Base-by-base conservation (phyloP, 2,113 vertebrate species). In the Bubalus kerabau region DNA sequence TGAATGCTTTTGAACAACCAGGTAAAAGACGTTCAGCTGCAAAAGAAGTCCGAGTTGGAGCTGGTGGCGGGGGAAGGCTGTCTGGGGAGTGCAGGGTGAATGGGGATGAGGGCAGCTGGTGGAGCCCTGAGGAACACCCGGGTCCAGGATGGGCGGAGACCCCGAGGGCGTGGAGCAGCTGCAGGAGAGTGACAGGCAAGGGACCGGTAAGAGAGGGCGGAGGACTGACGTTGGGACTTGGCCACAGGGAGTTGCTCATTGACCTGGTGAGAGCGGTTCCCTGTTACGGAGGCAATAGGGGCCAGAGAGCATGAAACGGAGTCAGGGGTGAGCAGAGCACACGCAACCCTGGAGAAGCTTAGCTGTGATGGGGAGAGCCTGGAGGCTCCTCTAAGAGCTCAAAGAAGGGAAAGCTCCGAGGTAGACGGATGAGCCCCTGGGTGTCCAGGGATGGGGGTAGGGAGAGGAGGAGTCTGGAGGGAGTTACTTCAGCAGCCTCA, bases 391-490 rank as follows among this genome's bases (percentile, higher is more conserved):
- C 67, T 23, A 36, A 90, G 5, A 82, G 4, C 40, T 74, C 67
- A 23, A 19, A 21, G 11, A 50, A 54, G 40, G 28, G 14, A 21
- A 56, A 80, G 78, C 84, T 52, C 57, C 12, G 17, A 50, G 78
- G n/a, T 43, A 24, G n/a, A 26, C 1, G 2, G 16, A n/a, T 8
- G 30, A 28, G 5, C 15, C 19, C 62, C 36, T 0, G 2, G 1
- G 46, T 1, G 13, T 54, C 43, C 40, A 30, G 21, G 67, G 24
- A 40, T 32, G 16, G 7, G 15, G 7, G 6, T 15, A 28, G 36
- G 23, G n/a, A 30, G 43, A 16, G 32, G n/a, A 83, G 7, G 62
- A 57, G 3, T 36, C 4, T 30, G 56, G 43, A 30, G 26, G 32
- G 26, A 12, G 26, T 64, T 50, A 89, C 4, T 19, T 54, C 5